Evolutionary conservation across 1,140 invertebrate species (phyloP), one percentile per base, ranked within the genome.

Genomic region (Drosophila pseudoananassae): DNA sequence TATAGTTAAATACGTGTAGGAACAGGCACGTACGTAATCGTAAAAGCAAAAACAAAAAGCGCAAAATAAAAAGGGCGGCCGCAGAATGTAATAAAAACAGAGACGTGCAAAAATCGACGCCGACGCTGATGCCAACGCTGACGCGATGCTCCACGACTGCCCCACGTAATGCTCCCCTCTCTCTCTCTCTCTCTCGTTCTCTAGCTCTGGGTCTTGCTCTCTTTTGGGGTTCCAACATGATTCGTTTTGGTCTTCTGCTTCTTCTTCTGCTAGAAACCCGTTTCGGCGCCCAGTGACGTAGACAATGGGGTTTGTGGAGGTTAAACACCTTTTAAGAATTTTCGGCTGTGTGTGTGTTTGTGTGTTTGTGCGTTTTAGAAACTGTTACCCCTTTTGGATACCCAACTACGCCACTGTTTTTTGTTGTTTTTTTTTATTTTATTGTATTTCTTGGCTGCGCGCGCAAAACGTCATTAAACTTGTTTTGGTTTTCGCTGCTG

Each of bases 381-480:
- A 29, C 12, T 55, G 12, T 15, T 14, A 40, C 38, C 38, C 38
- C 38, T 43, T 43, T 14, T n/a, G 14, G 15, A 43, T 43, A 15
- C 40, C 40, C 14, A 17, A 6, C 40, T 15, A 43, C 40, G 40
- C 40, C 33, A n/a, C 27, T 49, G 15, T 45, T 38, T 33, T 15
- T 50, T 8, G n/a, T 52, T 15, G 54, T n/a, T 55, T 20, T 31
- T 55, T 75, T 38, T 55, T 58, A 27, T 54, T 51, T 76, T 69
- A 56, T 56, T 59, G 31, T 15, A 20, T 65, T 46, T 57, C 58
- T 77, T 57, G 58, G 60, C 56, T 83, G 83, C 66, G 85, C 85
- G 81, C 72, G 78, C 85, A 84, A 84, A 87, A 87, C 87, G 88
- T 90, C 87, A 90, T 90, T 90, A 90, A 90, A 90, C 87, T 90